Evolutionary conservation across 2,888 invertebrate genomes (phyloP), one percentile per base, ranked within the genome.

Genomic region (Amphipoea oculea): DNA sequence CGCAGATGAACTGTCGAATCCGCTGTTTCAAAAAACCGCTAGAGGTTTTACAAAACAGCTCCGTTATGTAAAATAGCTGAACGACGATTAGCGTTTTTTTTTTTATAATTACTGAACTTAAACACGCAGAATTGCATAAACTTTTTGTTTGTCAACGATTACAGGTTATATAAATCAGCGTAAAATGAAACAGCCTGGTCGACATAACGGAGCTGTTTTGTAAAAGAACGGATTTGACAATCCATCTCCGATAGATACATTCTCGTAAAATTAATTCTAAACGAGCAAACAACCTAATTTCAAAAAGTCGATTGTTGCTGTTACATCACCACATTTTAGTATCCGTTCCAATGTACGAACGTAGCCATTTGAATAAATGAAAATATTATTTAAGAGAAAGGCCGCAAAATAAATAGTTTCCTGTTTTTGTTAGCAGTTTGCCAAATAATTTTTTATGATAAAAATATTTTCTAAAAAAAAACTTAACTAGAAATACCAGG

Each of bases 291-390:
- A 66, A 84, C 48, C 36, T 69, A 57, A 73, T 69, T 84, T 66
- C n/a, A 69, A 62, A 62, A 69, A 63, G 69, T 14, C 54, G n/a
- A 54, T 80, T 77, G 54, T 70, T 68, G 29, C 17, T 40, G 57
- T 71, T n/a, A 81, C 84, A 60, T 85, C 62, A 60, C 51, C 71
- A 77, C 29, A 71, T 87, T 85, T 81, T 76, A 78, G 75, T 85
- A 68, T 78, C 20, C 71, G 17, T 67, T 74, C 73, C 66, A 54
- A 73, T 69, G 66, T 78, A 66, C 65, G 29, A 54, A 65, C 12
- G 45, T 45, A 62, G 63, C 29, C 57, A 66, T 20, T 54, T 29
- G 63, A 63, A 65, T 63, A 72, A 75, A 78, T 48, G 51, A 70
- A 85, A 72, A 70, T 57, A 72, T 75, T 81, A 69, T 66, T 23